phyloP scores from a whole-genome alignment of 2,113 vertebrate genomes.

The Dermatemys mawii region DNA sequence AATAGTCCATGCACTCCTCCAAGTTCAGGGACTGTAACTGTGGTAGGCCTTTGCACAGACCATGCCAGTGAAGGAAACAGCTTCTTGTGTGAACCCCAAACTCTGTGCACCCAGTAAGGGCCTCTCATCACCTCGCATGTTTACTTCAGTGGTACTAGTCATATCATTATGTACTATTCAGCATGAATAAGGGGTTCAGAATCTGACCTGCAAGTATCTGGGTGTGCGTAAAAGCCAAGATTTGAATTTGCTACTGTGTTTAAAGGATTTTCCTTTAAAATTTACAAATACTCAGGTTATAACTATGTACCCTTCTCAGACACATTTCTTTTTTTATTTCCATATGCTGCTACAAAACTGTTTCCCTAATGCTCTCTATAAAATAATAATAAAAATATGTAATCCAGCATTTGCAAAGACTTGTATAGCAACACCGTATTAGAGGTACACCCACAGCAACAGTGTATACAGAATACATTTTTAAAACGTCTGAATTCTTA shows the following conservation, averaged over 20 bases:
- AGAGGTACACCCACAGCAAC: not conserved
- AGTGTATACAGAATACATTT: not conserved
- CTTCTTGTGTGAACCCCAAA: not conserved
- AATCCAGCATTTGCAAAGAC: not conserved
- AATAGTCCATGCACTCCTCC: not conserved
- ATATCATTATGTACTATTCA: not conserved
- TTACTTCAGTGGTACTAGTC: not conserved
- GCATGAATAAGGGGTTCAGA: not conserved
- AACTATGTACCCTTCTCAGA: conserved; percentile 19
- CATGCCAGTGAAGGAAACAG: not conserved
- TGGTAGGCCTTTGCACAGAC: not conserved
- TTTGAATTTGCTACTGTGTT: not conserved
- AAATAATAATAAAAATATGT: not conserved
- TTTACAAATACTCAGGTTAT: not conserved
- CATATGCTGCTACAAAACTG: not conserved
- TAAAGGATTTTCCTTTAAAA: conserved; percentile 29
- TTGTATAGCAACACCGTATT: not conserved
- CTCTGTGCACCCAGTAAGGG: not conserved
- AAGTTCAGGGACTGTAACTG: not conserved
- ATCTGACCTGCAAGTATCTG: not conserved
- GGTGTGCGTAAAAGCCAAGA: not conserved
- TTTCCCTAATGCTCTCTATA: not conserved
- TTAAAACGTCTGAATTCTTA: not conserved
- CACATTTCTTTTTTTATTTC: conserved; percentile 52
- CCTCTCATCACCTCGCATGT: not conserved